These are phyloP conservation scores for Maniola jurtina DNA, from an alignment of 1,140 invertebrate genomes.

Conservation along the genomic window DNA sequence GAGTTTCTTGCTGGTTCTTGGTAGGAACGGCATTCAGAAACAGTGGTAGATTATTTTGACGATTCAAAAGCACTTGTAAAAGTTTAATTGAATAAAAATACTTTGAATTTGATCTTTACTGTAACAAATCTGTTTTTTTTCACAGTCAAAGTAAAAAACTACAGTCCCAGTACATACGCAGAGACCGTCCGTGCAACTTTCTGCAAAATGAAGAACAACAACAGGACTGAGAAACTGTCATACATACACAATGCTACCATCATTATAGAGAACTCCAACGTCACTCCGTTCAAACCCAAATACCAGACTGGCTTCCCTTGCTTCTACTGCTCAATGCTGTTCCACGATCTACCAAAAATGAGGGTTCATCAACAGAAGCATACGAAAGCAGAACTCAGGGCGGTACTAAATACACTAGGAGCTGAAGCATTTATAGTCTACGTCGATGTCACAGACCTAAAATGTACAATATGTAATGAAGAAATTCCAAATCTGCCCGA, in stretches of 20 bases:
- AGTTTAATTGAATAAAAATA: too few relatives aligned
- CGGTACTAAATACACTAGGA: constrained; percentile 42
- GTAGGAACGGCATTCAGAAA: too few relatives aligned
- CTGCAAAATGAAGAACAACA: constrained; percentile 25
- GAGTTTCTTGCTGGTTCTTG: too few relatives aligned
- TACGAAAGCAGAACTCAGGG: constrained; percentile 45
- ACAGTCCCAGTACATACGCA: background rate
- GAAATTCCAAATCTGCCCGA: constrained; percentile 46
- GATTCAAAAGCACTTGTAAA: too few relatives aligned
- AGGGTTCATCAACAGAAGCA: constrained; percentile 39
- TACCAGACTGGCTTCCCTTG: constrained; percentile 53
- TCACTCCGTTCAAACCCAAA: constrained; percentile 55
- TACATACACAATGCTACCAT: constrained; percentile 47
- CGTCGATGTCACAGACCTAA: constrained; percentile 53
- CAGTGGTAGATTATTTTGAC: too few relatives aligned
- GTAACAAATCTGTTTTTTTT: background rate
- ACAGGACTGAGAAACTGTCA: constrained; percentile 51
- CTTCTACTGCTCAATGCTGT: constrained; percentile 57
- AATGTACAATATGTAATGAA: constrained; percentile 45
- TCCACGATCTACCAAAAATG: constrained; percentile 46
- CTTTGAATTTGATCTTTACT: too few relatives aligned
- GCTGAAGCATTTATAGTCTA: constrained; percentile 58
- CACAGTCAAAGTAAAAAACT: background rate
- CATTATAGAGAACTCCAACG: constrained; percentile 51
- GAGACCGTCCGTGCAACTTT: background rate